Conservation (phyloP, 1,140 invertebrate species). For the Sminthurinus signatus region DNA sequence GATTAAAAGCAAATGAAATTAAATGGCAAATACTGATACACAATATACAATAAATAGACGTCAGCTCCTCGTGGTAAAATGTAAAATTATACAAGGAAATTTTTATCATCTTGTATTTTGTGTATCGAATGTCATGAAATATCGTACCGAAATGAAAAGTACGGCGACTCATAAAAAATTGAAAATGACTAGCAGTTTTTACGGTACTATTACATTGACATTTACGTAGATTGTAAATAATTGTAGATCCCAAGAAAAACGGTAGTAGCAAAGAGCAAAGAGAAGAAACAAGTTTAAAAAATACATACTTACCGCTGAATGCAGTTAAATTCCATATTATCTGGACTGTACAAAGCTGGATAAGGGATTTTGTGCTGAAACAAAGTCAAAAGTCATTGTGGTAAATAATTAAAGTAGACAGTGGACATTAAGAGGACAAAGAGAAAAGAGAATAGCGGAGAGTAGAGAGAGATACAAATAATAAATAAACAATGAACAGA, state of each 20-base stretch:
- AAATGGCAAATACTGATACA: no score
- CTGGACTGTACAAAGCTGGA: constrained; percentile 47
- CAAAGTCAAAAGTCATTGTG: constrained; percentile 44
- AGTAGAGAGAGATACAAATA: neutral
- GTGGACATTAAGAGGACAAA: neutral
- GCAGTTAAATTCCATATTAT: constrained; percentile 49
- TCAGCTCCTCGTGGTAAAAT: no score
- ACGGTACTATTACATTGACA: no score
- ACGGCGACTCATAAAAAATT: no score
- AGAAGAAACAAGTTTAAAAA: neutral
- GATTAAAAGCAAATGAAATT: no score
- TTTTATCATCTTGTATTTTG: no score
- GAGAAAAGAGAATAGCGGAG: neutral
- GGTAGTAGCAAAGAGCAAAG: neutral
- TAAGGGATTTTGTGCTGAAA: constrained; percentile 46
- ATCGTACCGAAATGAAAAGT: no score
- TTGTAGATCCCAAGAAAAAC: neutral
- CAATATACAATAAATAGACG: no score
- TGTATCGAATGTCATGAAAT: no score
- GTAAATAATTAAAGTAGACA: neutral
- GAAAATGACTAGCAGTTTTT: no score
- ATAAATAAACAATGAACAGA: neutral
- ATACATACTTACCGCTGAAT: constrained; percentile 45
- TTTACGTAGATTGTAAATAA: neutral
- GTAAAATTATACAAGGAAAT: no score